phyloP scores from a whole-genome alignment of 2,888 invertebrate species.

The Acanthacorydalis orientalis region DNA sequence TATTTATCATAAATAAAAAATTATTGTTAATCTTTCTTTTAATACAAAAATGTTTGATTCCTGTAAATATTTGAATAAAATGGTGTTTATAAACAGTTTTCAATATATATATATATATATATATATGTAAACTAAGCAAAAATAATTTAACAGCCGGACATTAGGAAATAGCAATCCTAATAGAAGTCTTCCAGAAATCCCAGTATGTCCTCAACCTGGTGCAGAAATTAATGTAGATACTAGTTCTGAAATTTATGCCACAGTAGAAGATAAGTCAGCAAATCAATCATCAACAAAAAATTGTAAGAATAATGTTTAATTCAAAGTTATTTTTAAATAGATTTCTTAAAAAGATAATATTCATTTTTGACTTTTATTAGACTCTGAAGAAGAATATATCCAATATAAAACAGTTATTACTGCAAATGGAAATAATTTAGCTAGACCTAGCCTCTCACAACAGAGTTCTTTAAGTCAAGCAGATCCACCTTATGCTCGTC shows the following conservation, averaged over 20 bases:
- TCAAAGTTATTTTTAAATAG: neutral
- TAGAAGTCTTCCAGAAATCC: slow-evolving; percentile 72
- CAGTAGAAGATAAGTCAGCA: slow-evolving; percentile 46
- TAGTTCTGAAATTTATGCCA: slow-evolving; percentile 72
- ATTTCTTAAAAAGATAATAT: neutral
- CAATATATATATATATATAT: too few species aligned
- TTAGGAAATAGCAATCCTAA: slow-evolving; percentile 38
- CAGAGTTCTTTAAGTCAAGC: slow-evolving; percentile 40
- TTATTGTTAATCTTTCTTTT: neutral
- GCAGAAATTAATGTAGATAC: slow-evolving; percentile 42
- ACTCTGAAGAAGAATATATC: slow-evolving; percentile 17
- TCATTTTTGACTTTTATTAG: slow-evolving; percentile 10
- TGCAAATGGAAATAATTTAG: slow-evolving; percentile 18
- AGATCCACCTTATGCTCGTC: slow-evolving; percentile 45
- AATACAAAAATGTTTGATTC: slow-evolving; percentile 1
- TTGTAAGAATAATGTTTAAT: slow-evolving; percentile 17
- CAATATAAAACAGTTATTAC: slow-evolving; percentile 17
- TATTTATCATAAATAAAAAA: too few species aligned
- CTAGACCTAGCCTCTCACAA: slow-evolving; percentile 36
- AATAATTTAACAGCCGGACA: slow-evolving; percentile 16
- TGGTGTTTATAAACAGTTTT: neutral
- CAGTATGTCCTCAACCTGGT: slow-evolving; percentile 45
- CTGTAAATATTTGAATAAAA: slow-evolving; percentile 7
- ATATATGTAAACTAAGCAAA: too few species aligned
- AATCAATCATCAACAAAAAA: slow-evolving; percentile 21